A percentile compares a stretch with the other conserved stretches of the same genome.
These are phyloP conservation scores for Acheta domesticus DNA, from an alignment of 2,888 invertebrate genomes.

Conservation along the genomic window DNA sequence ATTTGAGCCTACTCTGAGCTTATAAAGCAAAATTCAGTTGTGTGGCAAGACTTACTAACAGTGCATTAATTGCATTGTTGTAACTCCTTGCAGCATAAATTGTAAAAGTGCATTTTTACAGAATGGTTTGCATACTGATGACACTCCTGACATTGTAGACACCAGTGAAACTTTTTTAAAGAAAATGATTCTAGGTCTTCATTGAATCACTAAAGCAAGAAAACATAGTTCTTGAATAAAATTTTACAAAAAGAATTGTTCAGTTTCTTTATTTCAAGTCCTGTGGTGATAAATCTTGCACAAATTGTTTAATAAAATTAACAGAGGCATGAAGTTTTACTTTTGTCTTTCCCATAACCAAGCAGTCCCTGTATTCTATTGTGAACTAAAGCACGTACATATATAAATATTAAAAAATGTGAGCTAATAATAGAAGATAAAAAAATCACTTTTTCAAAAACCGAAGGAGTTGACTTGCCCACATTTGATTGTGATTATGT, in stretches of 20 bases:
- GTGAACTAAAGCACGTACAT: too few species aligned
- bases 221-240: background rate
- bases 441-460: too few species aligned
- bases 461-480: too few species aligned
- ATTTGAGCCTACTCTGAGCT: constrained; percentile 9
- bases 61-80: background rate
- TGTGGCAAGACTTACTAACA: background rate
- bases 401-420: too few species aligned
- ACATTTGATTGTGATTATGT: too few species aligned
- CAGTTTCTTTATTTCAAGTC: background rate
- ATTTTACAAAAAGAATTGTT: background rate
- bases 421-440: too few species aligned
- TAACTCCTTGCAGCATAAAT: background rate
- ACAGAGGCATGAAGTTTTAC: too few species aligned
- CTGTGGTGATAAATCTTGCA: too few species aligned
- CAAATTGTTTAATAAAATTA: too few species aligned
- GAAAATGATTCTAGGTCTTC: constrained; percentile 18
- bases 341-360: too few species aligned
- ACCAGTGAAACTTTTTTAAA: constrained; percentile 1
- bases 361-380: too few species aligned
- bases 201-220: background rate
- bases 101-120: background rate
- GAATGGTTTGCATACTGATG: constrained; percentile 18
- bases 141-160: constrained; percentile 3
- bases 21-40: constrained; percentile 5